Evolutionary conservation across 2,888 invertebrate species (phyloP), one percentile per base, ranked within the genome.

Genomic region (Girardia tigrina): DNA sequence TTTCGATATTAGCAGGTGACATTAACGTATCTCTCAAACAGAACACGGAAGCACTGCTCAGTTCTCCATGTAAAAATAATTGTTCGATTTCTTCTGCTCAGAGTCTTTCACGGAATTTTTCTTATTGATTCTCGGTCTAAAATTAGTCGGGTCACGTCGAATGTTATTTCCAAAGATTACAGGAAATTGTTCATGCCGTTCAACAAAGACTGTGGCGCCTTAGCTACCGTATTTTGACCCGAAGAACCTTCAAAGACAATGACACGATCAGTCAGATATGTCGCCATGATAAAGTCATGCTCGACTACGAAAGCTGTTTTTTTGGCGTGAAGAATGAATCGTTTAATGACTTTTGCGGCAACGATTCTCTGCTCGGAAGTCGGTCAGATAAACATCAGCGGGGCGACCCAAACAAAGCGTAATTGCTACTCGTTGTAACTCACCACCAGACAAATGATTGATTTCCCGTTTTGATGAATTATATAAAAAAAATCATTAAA

Each of bases 241-340:
- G 98, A 97, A 70, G 86, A 86, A 72, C 98, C 98, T 82, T 97
- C 97, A 84, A 98, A 95, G 72, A 99, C 97, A 79, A 98, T 94
- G 1, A 98, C 98, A 70, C 97, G 89, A 85, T 99, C 98, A 0
- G 97, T 94, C 78, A 94, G 87, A 85, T 99, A 99, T 0, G 98
- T 99, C 20, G 97, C 97, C 98, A 98, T 99, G 79, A 99, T 99
- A 85, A 99, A 98, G 87, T 98, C 97, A 89, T 98, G 98, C 89
- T 98, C 98, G 0, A 98, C 98, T 20, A 98, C 91, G 84, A 98
- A 99, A 14, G 97, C 98, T 6, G 98, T 98, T 85, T 97, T 94
- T 87, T 99, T 99, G 0, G 98, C 94, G 82, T 98, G 98, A 70
- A 99, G 88, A 83, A 98, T 95, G 84, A 95, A 98, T 81, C 88